Conservation (phyloP, 1,140 invertebrate genomes). For the Habropoda laboriosa region DNA sequence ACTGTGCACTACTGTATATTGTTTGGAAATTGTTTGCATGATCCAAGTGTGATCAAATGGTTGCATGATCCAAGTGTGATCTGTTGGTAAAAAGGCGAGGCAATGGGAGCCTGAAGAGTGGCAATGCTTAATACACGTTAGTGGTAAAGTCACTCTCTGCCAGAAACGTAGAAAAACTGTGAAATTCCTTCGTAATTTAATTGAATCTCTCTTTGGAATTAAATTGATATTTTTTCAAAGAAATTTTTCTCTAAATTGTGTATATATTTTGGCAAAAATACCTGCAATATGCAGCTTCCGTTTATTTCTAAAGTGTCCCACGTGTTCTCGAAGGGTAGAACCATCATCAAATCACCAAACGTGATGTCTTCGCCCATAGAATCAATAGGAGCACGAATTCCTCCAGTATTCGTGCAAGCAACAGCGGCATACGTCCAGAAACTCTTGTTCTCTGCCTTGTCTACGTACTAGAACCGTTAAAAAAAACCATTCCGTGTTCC, state of each 20-base stretch:
- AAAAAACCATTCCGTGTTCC: neutral
- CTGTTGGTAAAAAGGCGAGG: too few species aligned
- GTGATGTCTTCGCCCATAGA: conserved; percentile 84
- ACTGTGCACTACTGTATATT: too few species aligned
- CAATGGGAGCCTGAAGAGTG: too few species aligned
- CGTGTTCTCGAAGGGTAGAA: conserved; percentile 88
- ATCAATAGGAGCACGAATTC: conserved; percentile 84
- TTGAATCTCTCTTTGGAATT: too few species aligned
- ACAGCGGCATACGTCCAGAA: conserved; percentile 87
- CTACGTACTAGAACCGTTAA: conserved; percentile 72
- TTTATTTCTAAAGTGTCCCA: conserved; percentile 85
- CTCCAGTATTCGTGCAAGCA: conserved; percentile 87
- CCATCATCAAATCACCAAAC: conserved; percentile 85
- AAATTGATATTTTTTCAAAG: too few species aligned
- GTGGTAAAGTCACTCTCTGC: too few species aligned
- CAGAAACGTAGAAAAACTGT: too few species aligned
- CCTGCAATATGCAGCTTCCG: conserved; percentile 84
- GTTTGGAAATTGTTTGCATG: too few species aligned
- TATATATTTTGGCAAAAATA: conserved; percentile 72
- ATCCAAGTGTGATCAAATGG: too few species aligned
- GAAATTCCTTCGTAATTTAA: too few species aligned
- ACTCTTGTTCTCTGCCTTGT: conserved; percentile 69
- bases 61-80: too few species aligned
- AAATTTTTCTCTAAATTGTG: neutral
- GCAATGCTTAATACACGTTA: too few species aligned